Conservation (phyloP, 2,888 invertebrate species). For the Rhagonycha lutea region DNA sequence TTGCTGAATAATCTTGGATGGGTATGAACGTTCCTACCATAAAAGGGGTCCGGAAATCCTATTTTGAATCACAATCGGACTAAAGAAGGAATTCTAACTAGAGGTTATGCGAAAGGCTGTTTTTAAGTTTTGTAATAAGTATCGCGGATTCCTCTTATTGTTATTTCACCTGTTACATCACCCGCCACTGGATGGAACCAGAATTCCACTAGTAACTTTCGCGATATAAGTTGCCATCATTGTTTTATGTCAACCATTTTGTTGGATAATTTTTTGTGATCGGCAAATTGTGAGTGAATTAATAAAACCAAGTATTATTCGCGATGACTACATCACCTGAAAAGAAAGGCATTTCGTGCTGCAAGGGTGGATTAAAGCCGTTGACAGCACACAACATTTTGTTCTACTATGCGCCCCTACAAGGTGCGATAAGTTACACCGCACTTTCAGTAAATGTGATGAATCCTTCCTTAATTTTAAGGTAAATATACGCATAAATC, state of each 20-base stretch:
- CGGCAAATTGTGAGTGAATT: not conserved
- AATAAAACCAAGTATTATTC: not conserved
- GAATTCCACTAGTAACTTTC: not conserved
- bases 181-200: not conserved
- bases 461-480: conserved; percentile 78
- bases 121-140: too few relatives aligned
- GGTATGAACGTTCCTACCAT: too few relatives aligned
- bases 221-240: not conserved
- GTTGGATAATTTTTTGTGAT: not conserved
- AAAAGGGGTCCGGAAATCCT: too few relatives aligned
- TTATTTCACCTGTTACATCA: not conserved
- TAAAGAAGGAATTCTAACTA: too few relatives aligned
- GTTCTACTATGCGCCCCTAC: conserved; percentile 75
- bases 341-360: conserved; percentile 42
- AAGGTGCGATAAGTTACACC: conserved; percentile 77
- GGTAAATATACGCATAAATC: conserved; percentile 55
- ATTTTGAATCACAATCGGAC: too few relatives aligned
- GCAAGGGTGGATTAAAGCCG: conserved; percentile 63
- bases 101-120: too few relatives aligned
- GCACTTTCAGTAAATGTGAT: conserved; percentile 81
- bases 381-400: conserved; percentile 72
- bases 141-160: too few relatives aligned
- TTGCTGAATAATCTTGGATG: too few relatives aligned
- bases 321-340: conserved; percentile 43
- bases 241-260: not conserved